phyloP scores from a whole-genome alignment of 2,888 invertebrate genomes.

The Xestia rhomboidea region DNA sequence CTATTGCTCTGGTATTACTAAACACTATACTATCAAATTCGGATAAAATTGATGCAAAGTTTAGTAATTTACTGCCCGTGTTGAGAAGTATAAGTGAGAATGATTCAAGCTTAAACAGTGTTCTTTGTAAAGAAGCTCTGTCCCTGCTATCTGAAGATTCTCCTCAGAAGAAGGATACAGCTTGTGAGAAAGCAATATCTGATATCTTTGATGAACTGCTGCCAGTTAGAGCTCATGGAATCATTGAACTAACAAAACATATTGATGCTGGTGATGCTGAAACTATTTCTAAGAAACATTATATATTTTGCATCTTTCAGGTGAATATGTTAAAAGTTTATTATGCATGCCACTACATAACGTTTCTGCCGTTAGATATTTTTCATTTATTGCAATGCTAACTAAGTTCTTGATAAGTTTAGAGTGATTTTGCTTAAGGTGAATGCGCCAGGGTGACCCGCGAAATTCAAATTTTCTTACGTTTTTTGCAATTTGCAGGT shows the following conservation, averaged over 20 bases:
- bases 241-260: constrained; percentile 93
- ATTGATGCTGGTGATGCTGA: constrained; percentile 92
- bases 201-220: constrained; percentile 93
- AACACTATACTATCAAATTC: constrained; percentile 83
- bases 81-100: constrained; percentile 75
- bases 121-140: constrained; percentile 82
- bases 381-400: neutral
- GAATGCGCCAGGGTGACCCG: too few relatives aligned
- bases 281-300: constrained; percentile 92
- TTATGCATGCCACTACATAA: neutral
- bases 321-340: constrained; percentile 80
- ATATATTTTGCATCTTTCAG: constrained; percentile 93
- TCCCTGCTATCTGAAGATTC: constrained; percentile 75
- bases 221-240: constrained; percentile 95
- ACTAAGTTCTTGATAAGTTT: neutral
- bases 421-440: too few relatives aligned
- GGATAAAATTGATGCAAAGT: constrained; percentile 71
- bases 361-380: neutral
- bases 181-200: constrained; percentile 91
- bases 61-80: constrained; percentile 76
- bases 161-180: constrained; percentile 73
- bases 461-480: too few relatives aligned
- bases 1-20: constrained; percentile 83
- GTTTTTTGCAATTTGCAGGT: too few relatives aligned
- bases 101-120: constrained; percentile 74